Percentiles rank a stretch among this genome's conserved stretches.
These are phyloP conservation scores for Phorcus lineatus DNA, from an alignment of 2,888 invertebrate genomes.

Conservation along the genomic window DNA sequence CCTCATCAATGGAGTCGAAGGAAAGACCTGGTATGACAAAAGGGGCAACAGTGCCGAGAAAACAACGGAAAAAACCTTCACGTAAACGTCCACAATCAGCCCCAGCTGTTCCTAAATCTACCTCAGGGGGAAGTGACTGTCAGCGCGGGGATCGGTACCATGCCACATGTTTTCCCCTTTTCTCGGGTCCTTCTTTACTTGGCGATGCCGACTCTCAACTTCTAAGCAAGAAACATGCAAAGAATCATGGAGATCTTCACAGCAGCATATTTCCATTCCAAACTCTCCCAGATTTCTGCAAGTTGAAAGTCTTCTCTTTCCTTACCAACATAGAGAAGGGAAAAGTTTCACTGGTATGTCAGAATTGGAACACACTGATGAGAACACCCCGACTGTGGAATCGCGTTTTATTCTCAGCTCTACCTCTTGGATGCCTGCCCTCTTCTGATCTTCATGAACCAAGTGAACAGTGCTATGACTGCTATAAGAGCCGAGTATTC, in stretches of 20 bases:
- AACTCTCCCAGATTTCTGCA: constrained; percentile 66
- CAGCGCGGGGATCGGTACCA: constrained; percentile 37
- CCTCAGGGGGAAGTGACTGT: background rate
- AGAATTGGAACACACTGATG: constrained; percentile 63
- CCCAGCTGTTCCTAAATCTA: background rate
- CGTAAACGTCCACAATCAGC: constrained; percentile 26
- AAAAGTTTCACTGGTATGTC: constrained; percentile 60
- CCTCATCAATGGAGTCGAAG: background rate
- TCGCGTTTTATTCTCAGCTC: constrained; percentile 66
- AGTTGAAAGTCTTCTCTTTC: constrained; percentile 70
- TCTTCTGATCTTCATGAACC: constrained; percentile 51
- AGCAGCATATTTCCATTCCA: constrained; percentile 62
- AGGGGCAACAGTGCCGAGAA: background rate
- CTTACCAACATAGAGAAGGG: constrained; percentile 68
- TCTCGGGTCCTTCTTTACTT: constrained; percentile 41
- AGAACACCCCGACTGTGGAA: constrained; percentile 67
- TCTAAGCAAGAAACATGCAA: background rate
- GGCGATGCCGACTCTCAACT: background rate
- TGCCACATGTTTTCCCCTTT: constrained; percentile 52
- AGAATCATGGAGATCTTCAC: background rate
- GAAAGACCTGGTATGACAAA: background rate
- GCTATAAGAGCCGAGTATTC: constrained; percentile 65
- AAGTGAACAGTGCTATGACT: constrained; percentile 54
- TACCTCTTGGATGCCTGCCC: constrained; percentile 64
- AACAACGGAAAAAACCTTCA: constrained; percentile 27